Evolutionary conservation across 2,113 vertebrate genomes (phyloP).

Genomic region (Rhipidura dahli): DNA sequence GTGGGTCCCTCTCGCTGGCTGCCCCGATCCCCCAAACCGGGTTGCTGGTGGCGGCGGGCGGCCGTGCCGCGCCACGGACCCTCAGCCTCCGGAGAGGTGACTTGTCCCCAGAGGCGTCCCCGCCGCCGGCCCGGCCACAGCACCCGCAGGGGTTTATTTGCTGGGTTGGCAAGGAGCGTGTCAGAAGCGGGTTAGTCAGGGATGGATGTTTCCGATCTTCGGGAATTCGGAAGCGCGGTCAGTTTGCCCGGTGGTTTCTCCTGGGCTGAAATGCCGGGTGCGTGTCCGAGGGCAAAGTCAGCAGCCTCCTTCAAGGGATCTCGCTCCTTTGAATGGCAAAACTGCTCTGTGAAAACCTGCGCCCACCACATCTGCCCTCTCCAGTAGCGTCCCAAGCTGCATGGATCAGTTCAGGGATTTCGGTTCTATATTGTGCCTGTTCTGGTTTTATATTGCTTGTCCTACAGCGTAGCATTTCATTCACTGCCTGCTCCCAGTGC

Average conservation of each 20-base stretch:
- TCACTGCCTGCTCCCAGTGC: background rate
- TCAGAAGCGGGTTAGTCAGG: background rate
- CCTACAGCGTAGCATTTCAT: background rate
- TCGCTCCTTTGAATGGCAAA: background rate
- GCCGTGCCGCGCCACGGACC: fast-evolving
- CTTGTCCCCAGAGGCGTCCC: background rate
- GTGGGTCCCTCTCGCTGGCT: background rate
- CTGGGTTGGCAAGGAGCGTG: background rate
- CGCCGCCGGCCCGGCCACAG: background rate
- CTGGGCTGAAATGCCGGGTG: background rate
- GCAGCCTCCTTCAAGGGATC: background rate
- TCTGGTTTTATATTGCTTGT: background rate
- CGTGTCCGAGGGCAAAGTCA: background rate
- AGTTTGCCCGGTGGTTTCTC: background rate
- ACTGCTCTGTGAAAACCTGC: background rate
- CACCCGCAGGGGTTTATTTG: background rate
- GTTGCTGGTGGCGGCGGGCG: background rate
- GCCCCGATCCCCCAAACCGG: background rate
- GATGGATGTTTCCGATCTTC: background rate
- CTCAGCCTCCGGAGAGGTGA: background rate
- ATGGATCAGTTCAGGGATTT: fast-evolving
- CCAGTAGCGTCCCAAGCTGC: background rate
- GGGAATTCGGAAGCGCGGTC: background rate
- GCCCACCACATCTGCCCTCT: background rate
- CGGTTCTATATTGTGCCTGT: background rate